These are phyloP conservation scores for Heloderma charlesbogerti DNA, from an alignment of 2,113 vertebrate genomes.

Conservation along the genomic window DNA sequence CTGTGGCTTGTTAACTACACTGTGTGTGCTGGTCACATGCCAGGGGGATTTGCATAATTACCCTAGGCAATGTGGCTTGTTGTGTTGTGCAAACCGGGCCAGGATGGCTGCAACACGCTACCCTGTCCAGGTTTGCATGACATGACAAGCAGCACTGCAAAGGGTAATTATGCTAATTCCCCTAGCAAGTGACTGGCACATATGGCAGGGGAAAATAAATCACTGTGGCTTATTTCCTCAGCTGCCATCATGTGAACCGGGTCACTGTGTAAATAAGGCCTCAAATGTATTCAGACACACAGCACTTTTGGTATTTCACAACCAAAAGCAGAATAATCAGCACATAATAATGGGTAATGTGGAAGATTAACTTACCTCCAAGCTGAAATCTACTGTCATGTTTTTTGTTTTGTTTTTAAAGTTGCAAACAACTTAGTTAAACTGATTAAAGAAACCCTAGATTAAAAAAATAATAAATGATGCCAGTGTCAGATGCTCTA, in stretches of 20 bases:
- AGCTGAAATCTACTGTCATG: slow-evolving; percentile 4
- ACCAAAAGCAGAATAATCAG: neutral
- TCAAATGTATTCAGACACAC: rapidly evolving
- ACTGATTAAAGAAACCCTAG: slow-evolving; percentile 9
- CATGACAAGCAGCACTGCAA: too few species aligned
- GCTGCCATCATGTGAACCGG: neutral
- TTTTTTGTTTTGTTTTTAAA: neutral
- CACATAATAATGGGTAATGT: neutral
- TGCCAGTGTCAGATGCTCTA: neutral
- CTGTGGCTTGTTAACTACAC: too few species aligned
- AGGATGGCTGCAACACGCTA: too few species aligned
- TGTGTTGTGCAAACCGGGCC: too few species aligned
- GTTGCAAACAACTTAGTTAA: neutral
- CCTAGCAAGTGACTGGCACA: too few species aligned
- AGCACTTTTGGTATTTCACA: neutral
- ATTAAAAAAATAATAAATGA: neutral
- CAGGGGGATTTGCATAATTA: too few species aligned
- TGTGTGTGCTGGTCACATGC: too few species aligned
- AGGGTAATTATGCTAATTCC: too few species aligned
- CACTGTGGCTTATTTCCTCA: too few species aligned
- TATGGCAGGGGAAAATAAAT: too few species aligned
- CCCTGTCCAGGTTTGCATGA: too few species aligned
- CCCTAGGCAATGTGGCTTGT: too few species aligned
- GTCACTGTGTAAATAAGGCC: neutral
- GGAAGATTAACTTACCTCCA: neutral